Percentiles rank a stretch among this genome's conserved stretches.
These are phyloP conservation scores for Mimas tiliae DNA, from an alignment of 2,888 invertebrate genomes.

Conservation along the genomic window DNA sequence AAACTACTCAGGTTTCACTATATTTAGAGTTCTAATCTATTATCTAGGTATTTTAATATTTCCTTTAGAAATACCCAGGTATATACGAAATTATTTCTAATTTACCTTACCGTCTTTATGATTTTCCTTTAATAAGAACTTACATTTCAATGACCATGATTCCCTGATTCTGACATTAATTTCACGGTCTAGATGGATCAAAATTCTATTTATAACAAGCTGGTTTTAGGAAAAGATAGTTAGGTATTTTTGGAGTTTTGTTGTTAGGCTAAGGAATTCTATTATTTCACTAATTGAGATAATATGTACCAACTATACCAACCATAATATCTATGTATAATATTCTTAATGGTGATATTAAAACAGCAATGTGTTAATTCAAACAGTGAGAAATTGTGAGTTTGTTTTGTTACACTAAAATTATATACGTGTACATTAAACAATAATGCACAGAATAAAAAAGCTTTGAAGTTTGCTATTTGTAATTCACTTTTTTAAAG, in stretches of 20 bases:
- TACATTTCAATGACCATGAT: no score
- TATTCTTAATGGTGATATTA: conserved; percentile 8
- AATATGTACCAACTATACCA: background rate
- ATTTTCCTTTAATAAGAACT: no score
- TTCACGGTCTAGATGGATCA: no score
- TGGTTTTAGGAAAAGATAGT: background rate
- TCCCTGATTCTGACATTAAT: no score
- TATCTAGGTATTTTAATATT: background rate
- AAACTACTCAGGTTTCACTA: no score
- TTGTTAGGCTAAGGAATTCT: background rate
- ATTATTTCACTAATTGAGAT: background rate
- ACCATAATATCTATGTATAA: no score
- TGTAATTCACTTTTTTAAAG: conserved; percentile 7
- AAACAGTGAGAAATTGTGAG: background rate
- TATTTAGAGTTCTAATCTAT: no score
- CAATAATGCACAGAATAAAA: background rate
- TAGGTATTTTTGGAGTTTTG: background rate
- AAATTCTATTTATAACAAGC: no score
- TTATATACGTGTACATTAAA: background rate
- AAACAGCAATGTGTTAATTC: conserved; percentile 1
- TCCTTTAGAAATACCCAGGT: background rate
- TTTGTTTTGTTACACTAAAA: background rate
- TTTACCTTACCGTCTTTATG: no score
- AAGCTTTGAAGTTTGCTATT: conserved; percentile 18
- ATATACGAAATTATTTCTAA: background rate